Base-by-base conservation (phyloP, 2,888 invertebrate species). In the Heteromurus nitidus region DNA sequence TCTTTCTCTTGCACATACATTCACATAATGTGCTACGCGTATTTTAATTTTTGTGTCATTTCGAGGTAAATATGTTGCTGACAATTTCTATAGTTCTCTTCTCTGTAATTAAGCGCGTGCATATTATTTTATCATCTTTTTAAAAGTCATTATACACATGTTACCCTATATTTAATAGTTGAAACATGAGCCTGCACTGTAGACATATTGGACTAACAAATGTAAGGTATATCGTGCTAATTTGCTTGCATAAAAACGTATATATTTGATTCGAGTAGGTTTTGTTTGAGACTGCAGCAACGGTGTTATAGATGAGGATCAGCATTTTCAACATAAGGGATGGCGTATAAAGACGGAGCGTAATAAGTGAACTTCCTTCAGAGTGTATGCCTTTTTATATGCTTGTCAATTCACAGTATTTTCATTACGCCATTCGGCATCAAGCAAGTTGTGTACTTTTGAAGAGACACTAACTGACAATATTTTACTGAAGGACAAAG, bases 81-180 rank as follows among this genome's bases (percentile, higher is more conserved):
- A 47, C 44, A 11, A 26, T 50, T 31, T 64, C 30, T 62, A 18
- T 73, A 13, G 42, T 18, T 26, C 75, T 53, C 58, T 42, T 64
- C 65, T 64, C 31, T 64, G 13, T 20, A 24, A 72, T 60, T 73
- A 11, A 20, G 47, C 64, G 20, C 5, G 5, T 53, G 20, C 5
- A 5, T 53, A 53, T 47, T 20, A 53, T 28, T 75, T 75, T 68
- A 68, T 68, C 67, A 55, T 75, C n/a, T n/a, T 75, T 67, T 58
- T 28, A 67, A 73, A 68, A 55, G 67, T 67, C 60, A 76, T 76
- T 76, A 60, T 60, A 68, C 68, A 67, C 75, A 60, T 76, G 47
- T 76, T 44, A 36, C 64, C 64, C 36, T 70, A 28, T 70, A 42
- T 70, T 69, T 5, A 60, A 24, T 73, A 20, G 13, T 1, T 58